Conservation (phyloP, 2,888 invertebrate species). For the Drosophila borborema region DNA sequence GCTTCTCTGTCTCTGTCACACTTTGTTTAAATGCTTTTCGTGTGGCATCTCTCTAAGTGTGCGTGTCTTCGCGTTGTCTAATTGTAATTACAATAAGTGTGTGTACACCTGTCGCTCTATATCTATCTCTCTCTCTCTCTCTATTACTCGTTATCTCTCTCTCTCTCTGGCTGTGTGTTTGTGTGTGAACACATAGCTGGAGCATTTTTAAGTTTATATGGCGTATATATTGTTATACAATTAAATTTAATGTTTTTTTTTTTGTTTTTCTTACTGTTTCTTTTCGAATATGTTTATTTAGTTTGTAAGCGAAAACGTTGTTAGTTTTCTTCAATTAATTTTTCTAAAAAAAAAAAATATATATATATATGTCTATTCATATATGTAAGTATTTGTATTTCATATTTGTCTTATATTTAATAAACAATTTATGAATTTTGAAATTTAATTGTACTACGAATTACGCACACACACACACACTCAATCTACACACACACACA, state of each 20-base stretch:
- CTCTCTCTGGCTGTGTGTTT: conserved; percentile 7
- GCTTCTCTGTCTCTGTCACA: conserved; percentile 20
- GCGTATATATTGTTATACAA: not conserved
- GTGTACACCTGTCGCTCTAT: not conserved
- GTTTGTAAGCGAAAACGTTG: conserved; percentile 16
- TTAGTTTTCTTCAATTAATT: not conserved
- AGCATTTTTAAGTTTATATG: conserved; percentile 7
- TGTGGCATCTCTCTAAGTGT: conserved; percentile 11
- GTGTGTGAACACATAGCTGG: conserved; percentile 1
- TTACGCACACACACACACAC: conserved; percentile 4
- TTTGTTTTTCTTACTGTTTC: not conserved
- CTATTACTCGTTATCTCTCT: not conserved
- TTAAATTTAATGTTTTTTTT: not conserved
- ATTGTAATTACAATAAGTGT: conserved; percentile 20
- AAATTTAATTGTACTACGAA: conserved; percentile 5
- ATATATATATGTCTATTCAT: conserved; percentile 10
- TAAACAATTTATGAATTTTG: conserved; percentile 33
- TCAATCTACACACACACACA: not conserved
- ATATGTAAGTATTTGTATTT: conserved; percentile 18
- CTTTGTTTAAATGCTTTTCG: conserved; percentile 25
- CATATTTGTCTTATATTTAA: conserved; percentile 27
- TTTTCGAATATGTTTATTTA: conserved; percentile 23
- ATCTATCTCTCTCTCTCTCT: not conserved
- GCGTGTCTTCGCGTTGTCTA: conserved; percentile 20
- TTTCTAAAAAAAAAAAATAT: too few relatives aligned